phyloP scores from a whole-genome alignment of 2,113 vertebrate species.

The Merops nubicus region DNA sequence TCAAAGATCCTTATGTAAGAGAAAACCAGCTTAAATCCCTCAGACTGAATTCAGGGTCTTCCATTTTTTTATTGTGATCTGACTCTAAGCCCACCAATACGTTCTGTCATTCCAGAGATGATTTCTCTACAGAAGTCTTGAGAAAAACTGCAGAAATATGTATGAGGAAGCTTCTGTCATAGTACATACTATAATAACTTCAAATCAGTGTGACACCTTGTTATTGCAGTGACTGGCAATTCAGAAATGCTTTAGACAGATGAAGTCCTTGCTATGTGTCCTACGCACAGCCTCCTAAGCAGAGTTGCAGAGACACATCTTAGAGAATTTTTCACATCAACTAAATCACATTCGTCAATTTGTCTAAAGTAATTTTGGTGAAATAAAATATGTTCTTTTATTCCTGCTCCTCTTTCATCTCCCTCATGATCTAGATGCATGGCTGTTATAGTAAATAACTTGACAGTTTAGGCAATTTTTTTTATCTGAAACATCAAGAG shows the following conservation, averaged over 20 bases:
- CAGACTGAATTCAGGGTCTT: background rate
- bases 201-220: background rate
- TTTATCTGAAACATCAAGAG: background rate
- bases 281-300: background rate
- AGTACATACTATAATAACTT: background rate
- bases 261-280: background rate
- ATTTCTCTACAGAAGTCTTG: background rate
- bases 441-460: background rate
- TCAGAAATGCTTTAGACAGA: background rate
- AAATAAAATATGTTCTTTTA: background rate
- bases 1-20: background rate
- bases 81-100: background rate
- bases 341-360: background rate
- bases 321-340: background rate
- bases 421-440: background rate
- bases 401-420: background rate
- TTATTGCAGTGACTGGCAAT: background rate
- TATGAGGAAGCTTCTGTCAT: background rate
- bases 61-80: background rate
- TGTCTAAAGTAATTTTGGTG: background rate
- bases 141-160: background rate
- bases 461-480: background rate
- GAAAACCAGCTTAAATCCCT: background rate
- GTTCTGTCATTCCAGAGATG: background rate
- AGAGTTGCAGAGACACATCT: background rate